phyloP scores from a whole-genome alignment of 2,113 vertebrate species.

The Nothoprocta pentlandii region DNA sequence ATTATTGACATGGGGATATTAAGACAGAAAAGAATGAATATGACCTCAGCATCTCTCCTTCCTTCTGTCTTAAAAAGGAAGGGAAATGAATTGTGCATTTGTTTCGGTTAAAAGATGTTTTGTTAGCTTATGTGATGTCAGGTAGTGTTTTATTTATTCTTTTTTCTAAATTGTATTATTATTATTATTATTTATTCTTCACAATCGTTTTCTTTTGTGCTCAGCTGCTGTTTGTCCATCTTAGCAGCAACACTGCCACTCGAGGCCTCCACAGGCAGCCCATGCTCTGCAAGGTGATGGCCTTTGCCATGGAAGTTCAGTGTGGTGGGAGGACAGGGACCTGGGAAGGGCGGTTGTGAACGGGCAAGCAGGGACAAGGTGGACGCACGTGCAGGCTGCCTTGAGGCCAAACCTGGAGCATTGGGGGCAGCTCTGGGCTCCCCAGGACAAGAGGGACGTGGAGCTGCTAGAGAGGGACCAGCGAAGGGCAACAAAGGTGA shows the following conservation, averaged over 20 bases:
- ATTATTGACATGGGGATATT: background rate
- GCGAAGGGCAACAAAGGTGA: no score
- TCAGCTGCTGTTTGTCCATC: background rate
- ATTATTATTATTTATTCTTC: background rate
- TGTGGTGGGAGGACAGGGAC: background rate
- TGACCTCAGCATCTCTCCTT: background rate
- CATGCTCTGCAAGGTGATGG: conserved; percentile 27
- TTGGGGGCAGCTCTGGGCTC: no score
- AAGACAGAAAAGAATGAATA: background rate
- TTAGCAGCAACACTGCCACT: background rate
- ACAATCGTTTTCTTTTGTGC: background rate
- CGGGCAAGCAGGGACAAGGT: background rate
- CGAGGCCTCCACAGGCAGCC: background rate
- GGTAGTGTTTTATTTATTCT: background rate
- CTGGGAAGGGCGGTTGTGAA: background rate
- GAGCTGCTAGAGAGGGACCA: no score
- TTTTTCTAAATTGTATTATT: no score
- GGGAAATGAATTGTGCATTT: background rate
- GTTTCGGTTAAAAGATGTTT: background rate
- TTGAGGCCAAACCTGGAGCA: no score
- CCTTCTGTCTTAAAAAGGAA: background rate
- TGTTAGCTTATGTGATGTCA: background rate
- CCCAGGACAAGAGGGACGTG: no score
- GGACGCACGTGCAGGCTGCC: background rate
- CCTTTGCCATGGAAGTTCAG: conserved; percentile 16